phyloP scores from a whole-genome alignment of 2,888 invertebrate species.

The Philonicus albiceps region DNA sequence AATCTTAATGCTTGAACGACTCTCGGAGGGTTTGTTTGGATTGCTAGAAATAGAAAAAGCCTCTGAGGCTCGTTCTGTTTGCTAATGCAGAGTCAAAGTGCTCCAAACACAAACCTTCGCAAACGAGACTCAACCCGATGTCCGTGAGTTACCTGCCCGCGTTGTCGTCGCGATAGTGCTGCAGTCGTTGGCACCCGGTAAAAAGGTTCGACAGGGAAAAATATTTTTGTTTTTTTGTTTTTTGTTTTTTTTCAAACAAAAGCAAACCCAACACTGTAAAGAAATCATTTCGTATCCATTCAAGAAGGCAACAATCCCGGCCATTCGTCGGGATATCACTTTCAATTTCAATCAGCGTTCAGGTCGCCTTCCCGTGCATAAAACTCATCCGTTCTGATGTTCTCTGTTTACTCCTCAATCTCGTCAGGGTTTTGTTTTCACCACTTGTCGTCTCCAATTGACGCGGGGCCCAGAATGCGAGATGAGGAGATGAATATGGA shows the following conservation, averaged over 20 bases:
- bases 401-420: slow-evolving; percentile 21
- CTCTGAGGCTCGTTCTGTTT: background rate
- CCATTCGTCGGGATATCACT: slow-evolving; percentile 30
- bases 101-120: background rate
- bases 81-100: background rate
- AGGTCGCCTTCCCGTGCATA: slow-evolving; percentile 17
- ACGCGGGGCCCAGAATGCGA: slow-evolving; percentile 6
- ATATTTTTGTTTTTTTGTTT: too few relatives aligned
- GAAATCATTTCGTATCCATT: slow-evolving; percentile 25
- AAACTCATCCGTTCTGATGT: slow-evolving; percentile 30
- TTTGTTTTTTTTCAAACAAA: background rate
- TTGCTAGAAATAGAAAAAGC: background rate
- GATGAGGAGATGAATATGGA: slow-evolving; percentile 11
- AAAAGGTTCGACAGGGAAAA: background rate
- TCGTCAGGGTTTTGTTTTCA: slow-evolving; percentile 25
- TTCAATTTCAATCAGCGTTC: slow-evolving; percentile 42
- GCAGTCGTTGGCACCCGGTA: background rate
- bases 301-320: background rate
- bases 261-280: background rate
- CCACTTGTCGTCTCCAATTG: slow-evolving; percentile 37
- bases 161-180: background rate
- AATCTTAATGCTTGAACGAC: background rate
- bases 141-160: background rate
- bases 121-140: background rate
- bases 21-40: background rate